Evolutionary conservation across 2,113 vertebrate genomes (phyloP).

Genomic region (Genyomyrus donnyi): DNA sequence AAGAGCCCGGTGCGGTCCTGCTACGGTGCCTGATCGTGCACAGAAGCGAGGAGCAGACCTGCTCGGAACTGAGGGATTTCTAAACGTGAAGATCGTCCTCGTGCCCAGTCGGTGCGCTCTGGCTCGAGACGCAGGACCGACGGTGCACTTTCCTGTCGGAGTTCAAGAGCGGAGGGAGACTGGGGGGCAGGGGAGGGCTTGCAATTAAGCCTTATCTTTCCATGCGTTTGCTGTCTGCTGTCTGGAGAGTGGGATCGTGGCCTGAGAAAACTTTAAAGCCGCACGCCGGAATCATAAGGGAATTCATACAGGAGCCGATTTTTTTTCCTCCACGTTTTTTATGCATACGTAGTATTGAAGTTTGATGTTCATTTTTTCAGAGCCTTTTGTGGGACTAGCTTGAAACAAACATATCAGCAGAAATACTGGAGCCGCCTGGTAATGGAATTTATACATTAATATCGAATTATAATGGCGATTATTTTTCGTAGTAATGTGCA

Average conservation of each 20-base stretch:
- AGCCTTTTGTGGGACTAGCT: not conserved
- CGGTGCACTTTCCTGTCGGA: constrained; percentile 32
- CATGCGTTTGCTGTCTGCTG: constrained; percentile 31
- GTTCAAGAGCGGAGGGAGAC: constrained; percentile 22
- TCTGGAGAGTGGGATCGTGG: constrained; percentile 28
- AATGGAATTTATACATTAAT: constrained; percentile 21
- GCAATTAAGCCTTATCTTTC: constrained; percentile 36
- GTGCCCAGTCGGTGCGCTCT: constrained; percentile 11
- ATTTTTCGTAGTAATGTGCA: constrained; percentile 23
- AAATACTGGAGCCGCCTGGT: not conserved
- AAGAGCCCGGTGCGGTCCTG: not conserved
- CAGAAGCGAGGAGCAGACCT: not conserved
- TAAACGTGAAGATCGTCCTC: constrained; percentile 25
- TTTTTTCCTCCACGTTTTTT: constrained; percentile 23
- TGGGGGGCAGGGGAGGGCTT: constrained; percentile 34
- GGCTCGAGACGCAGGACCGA: constrained; percentile 34
- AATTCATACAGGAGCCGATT: not conserved
- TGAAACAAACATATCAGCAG: not conserved
- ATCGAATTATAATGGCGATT: constrained; percentile 18
- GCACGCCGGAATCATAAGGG: constrained; percentile 6
- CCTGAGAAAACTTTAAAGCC: constrained; percentile 45
- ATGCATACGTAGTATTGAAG: not conserved
- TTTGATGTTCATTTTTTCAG: constrained; percentile 8
- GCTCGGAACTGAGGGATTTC: constrained; percentile 18
- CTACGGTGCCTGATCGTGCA: constrained; percentile 9